Evolutionary conservation across 2,113 vertebrate genomes (phyloP).

Genomic region (Serilophus lunatus): DNA sequence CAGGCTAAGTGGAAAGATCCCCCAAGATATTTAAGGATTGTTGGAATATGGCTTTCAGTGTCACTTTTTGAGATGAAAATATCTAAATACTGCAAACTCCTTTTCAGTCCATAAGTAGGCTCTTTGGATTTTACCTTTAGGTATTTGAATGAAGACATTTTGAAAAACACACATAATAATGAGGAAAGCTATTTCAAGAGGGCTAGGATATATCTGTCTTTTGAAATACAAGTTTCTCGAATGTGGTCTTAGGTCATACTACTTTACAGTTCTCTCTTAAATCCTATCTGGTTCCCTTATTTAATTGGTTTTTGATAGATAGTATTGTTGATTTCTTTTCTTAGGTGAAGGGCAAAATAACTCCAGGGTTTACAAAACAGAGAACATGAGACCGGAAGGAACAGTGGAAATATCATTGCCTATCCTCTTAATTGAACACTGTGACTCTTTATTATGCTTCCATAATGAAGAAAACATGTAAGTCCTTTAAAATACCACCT

Average conservation of each 20-base stretch:
- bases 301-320: background rate
- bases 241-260: background rate
- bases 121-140: background rate
- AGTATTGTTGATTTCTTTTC: background rate
- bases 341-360: constrained; percentile 23
- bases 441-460: background rate
- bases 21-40: background rate
- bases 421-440: constrained; percentile 73
- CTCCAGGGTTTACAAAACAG: background rate
- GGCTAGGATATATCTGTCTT: background rate
- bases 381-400: background rate
- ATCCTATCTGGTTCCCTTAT: background rate
- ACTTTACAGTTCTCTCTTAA: background rate
- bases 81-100: background rate
- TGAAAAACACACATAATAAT: background rate
- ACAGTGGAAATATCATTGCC: constrained; percentile 72
- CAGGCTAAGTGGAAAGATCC: background rate
- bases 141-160: background rate
- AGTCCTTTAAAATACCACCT: background rate
- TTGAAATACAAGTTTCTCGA: background rate
- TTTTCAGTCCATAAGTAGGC: background rate
- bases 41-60: background rate
- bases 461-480: constrained; percentile 52
- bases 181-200: background rate
- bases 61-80: background rate